phyloP scores from a whole-genome alignment of 1,140 invertebrate species.

The Halictus rubicundus region DNA sequence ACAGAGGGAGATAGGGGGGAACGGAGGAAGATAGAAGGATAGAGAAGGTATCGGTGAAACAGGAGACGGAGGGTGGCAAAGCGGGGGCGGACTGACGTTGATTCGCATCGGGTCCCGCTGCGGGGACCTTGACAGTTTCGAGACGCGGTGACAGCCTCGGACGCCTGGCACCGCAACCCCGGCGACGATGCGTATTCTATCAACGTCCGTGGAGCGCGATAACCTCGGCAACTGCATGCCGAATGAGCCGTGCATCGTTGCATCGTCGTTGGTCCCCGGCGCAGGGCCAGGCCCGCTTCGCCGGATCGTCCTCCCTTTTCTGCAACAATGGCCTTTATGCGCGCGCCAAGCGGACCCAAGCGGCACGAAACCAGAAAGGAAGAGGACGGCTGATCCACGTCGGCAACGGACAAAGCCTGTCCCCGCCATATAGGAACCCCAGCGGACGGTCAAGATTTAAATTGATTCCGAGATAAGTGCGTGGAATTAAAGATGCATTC shows the following conservation, averaged over 20 bases:
- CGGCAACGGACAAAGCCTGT: constrained; percentile 47
- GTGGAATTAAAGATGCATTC: constrained; percentile 51
- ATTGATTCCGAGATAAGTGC: constrained; percentile 50
- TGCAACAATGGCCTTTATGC: constrained; percentile 47
- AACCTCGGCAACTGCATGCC: constrained; percentile 51
- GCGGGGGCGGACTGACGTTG: constrained; percentile 40
- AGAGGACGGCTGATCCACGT: constrained; percentile 35
- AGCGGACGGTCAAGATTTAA: constrained; percentile 34
- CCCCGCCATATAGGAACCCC: constrained; percentile 33
- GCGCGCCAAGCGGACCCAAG: constrained; percentile 4
- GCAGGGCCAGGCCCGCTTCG: background rate
- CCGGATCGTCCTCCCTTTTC: constrained; percentile 25
- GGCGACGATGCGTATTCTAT: constrained; percentile 50
- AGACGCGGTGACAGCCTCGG: constrained; percentile 28
- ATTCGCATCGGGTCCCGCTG: constrained; percentile 41
- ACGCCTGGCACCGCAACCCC: constrained; percentile 35
- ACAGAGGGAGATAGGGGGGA: no score
- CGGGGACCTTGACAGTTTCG: constrained; percentile 47
- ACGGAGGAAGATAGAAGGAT: no score
- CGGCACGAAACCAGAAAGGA: constrained; percentile 8
- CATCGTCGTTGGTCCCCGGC: background rate
- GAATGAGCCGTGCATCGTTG: constrained; percentile 32
- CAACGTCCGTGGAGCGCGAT: constrained; percentile 48
- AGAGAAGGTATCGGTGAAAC: constrained; percentile 8
- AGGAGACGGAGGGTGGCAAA: background rate